phyloP scores from a whole-genome alignment of 2,888 invertebrate species.

The Monoplex corrugatus region DNA sequence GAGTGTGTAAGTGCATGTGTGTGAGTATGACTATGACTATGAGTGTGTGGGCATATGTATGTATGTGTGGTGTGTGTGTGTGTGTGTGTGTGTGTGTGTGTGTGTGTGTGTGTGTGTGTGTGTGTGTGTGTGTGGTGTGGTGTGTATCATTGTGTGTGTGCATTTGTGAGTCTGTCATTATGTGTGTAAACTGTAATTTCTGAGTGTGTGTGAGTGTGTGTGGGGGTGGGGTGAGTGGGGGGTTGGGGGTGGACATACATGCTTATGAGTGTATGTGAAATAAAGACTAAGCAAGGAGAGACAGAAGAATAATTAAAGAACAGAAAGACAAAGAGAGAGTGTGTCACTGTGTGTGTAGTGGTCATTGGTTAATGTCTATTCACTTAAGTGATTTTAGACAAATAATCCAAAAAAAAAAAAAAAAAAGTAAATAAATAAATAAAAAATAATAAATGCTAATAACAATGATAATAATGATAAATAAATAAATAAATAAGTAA shows the following conservation, averaged over 20 bases:
- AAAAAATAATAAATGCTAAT: no score
- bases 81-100: not conserved
- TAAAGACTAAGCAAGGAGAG: not conserved
- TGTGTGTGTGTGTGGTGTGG: not conserved
- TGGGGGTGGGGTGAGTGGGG: not conserved
- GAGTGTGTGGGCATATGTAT: not conserved
- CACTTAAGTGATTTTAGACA: no score
- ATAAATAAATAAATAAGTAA: no score
- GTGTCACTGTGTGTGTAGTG: no score
- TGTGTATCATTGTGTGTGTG: not conserved
- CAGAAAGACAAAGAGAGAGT: no score
- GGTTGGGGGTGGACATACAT: not conserved
- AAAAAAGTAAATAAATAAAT: no score
- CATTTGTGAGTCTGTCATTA: not conserved
- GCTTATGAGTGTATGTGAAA: not conserved
- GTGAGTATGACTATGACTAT: not conserved
- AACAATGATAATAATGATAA: no score
- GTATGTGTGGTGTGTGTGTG: not conserved
- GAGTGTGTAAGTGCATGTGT: constrained; percentile 5
- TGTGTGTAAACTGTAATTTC: not conserved
- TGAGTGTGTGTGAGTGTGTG: not conserved
- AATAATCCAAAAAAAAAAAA: no score
- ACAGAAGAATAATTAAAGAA: not conserved
- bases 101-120: constrained; percentile 7
- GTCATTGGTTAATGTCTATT: no score